Base-by-base conservation (phyloP, 1,140 invertebrate species). In the Drosophila rufa region DNA sequence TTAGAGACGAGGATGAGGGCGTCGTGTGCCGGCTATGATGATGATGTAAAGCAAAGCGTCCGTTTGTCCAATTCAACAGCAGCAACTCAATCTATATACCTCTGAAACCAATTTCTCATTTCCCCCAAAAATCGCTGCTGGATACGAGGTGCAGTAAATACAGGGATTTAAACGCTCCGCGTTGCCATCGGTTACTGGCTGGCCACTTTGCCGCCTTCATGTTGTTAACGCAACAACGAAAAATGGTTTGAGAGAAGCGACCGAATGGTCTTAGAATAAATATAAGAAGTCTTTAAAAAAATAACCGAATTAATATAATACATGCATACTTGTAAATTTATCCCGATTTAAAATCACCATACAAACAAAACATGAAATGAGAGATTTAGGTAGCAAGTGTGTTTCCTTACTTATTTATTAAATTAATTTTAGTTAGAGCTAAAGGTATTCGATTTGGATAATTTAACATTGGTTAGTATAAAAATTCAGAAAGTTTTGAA, bases 121-220 rank as follows among this genome's bases (percentile, higher is more conserved):
- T 56, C 53, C 53, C 53, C 84, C 84, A 61, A 57, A 69, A 47
- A 43, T 48, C 67, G 51, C 64, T 70, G 71, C 40, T 82, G 58
- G 64, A 66, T 73, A 58, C 51, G 76, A 90, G 82, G 85, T 90
- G 85, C 69, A 91, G 70, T 91, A 90, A 90, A 82, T 85, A 40
- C 36, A 76, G 71, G 85, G 85, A 90, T 91, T 90, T 90, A 85
- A 74, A 69, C 85, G 85, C 85, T 82, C 51, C 40, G 47, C 42
- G 30, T 64, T 36, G 50, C 55, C 53, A 65, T 57, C 27, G 62
- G 22, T 17, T 40, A 36, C 19, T 56, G 33, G 76, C 45, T 79
- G 81, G 70, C 69, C 81, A 81, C 47, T 84, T 78, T 66, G 43
- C 76, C 33, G 60, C 51, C 75, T 42, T 38, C 59, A 53, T 22